Conservation (phyloP, 2,797 vertebrate genomes). For the Melanogrammus aeglefinus region DNA sequence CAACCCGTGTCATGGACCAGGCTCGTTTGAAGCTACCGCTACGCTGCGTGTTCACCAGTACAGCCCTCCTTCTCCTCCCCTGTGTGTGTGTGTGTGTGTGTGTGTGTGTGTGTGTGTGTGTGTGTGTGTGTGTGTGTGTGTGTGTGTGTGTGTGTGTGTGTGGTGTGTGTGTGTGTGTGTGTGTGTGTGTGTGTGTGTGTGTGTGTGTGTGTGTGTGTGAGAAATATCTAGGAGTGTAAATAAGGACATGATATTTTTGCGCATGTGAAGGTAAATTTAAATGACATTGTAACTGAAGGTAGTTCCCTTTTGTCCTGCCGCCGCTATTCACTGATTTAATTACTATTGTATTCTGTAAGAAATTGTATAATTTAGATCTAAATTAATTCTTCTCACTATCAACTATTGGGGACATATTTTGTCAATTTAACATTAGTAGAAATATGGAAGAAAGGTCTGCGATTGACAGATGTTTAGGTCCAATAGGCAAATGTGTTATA, state of each 20-base stretch:
- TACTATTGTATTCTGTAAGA: background rate
- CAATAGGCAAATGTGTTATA: background rate
- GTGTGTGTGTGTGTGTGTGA: constrained; percentile 25
- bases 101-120: constrained; percentile 22
- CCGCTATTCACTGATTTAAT: background rate
- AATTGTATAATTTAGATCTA: background rate
- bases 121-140: constrained; percentile 22
- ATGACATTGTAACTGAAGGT: constrained; percentile 27
- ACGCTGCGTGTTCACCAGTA: constrained; percentile 66
- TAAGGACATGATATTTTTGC: constrained; percentile 23
- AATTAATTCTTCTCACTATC: background rate
- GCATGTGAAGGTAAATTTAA: constrained; percentile 61
- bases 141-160: constrained; percentile 18
- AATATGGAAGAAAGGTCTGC: background rate
- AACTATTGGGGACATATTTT: background rate
- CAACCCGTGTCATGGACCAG: constrained; percentile 79
- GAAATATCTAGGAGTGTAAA: constrained; percentile 6
- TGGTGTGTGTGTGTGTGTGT: constrained; percentile 22
- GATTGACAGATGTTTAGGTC: background rate
- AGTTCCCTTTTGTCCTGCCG: constrained; percentile 64
- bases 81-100: constrained; percentile 23
- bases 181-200: constrained; percentile 19
- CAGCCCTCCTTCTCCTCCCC: constrained; percentile 38
- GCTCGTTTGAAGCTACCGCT: constrained; percentile 76
- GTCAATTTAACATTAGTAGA: background rate